These are phyloP conservation scores for Muschampia plurimacula DNA, from an alignment of 2,888 invertebrate genomes.

Conservation along the genomic window DNA sequence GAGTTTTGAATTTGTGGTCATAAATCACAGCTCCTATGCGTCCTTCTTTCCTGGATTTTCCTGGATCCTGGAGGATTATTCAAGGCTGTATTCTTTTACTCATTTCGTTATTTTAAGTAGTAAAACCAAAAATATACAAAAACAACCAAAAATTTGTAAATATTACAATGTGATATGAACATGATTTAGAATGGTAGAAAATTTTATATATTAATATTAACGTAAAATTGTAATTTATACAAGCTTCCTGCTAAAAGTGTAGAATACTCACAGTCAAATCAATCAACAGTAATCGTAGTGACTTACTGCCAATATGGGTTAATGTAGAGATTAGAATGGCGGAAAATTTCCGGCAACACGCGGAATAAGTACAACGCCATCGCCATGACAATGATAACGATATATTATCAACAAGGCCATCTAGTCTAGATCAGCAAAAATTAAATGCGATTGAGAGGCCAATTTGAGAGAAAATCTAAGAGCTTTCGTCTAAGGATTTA, in stretches of 20 bases:
- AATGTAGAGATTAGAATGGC: slow-evolving; percentile 23
- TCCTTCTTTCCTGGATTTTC: no score
- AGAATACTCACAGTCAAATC: not conserved
- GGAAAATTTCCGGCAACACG: slow-evolving; percentile 24
- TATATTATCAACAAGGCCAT: slow-evolving; percentile 30
- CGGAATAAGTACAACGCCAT: slow-evolving; percentile 14
- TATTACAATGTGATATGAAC: no score
- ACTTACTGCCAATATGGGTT: slow-evolving; percentile 21
- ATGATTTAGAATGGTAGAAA: not conserved
- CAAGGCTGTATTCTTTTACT: no score
- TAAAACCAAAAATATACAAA: no score
- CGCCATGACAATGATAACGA: slow-evolving; percentile 30
- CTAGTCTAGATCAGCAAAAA: slow-evolving; percentile 6
- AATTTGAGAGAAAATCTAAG: not conserved
- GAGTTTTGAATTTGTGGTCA: no score
- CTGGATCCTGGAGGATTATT: no score
- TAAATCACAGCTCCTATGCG: no score
- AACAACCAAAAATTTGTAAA: no score
- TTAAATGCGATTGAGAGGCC: not conserved
- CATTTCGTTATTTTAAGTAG: no score
- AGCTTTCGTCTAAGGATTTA: no score
- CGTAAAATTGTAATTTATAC: not conserved
- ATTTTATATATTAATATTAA: no score
- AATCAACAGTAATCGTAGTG: not conserved
- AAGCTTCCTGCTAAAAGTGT: not conserved